Percentiles rank a stretch among this genome's conserved stretches.
Conservation (phyloP, 1,140 invertebrate genomes). For the Sarcophaga bullata region DNA sequence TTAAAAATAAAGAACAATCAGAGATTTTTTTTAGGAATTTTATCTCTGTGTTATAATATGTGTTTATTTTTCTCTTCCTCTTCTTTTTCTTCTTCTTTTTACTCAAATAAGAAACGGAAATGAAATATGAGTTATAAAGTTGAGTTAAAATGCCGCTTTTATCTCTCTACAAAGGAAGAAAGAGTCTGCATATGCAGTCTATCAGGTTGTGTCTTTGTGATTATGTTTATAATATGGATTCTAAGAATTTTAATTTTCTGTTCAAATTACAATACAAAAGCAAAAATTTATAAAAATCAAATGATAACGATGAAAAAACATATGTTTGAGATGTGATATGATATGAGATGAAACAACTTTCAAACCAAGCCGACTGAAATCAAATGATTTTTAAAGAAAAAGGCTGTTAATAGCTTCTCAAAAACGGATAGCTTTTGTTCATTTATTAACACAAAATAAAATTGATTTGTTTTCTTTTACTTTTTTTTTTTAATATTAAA, state of each 20-base stretch:
- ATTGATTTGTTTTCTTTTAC: too few relatives aligned
- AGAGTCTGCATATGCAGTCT: too few relatives aligned
- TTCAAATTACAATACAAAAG: not conserved
- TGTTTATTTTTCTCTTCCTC: not conserved
- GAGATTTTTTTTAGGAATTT: not conserved
- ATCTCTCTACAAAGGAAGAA: not conserved
- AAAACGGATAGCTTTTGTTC: too few relatives aligned
- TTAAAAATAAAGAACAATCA: not conserved
- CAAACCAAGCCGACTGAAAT: too few relatives aligned
- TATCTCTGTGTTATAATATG: not conserved
- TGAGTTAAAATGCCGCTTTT: not conserved
- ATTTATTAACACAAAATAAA: too few relatives aligned
- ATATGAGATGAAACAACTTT: too few relatives aligned
- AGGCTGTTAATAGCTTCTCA: not conserved
- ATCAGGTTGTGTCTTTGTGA: not conserved
- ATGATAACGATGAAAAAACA: not conserved
- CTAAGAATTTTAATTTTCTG: slow-evolving; percentile 4
- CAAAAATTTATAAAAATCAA: not conserved
- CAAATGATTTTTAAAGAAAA: not conserved
- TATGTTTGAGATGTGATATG: too few relatives aligned
- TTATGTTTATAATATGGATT: not conserved
- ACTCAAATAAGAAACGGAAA: slow-evolving; percentile 19
- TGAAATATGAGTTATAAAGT: slow-evolving; percentile 22
- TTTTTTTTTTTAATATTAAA: too few relatives aligned
- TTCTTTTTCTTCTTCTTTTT: not conserved